Evolutionary conservation across 2,888 invertebrate genomes (phyloP).

Genomic region (Patella ulyssiponensis): DNA sequence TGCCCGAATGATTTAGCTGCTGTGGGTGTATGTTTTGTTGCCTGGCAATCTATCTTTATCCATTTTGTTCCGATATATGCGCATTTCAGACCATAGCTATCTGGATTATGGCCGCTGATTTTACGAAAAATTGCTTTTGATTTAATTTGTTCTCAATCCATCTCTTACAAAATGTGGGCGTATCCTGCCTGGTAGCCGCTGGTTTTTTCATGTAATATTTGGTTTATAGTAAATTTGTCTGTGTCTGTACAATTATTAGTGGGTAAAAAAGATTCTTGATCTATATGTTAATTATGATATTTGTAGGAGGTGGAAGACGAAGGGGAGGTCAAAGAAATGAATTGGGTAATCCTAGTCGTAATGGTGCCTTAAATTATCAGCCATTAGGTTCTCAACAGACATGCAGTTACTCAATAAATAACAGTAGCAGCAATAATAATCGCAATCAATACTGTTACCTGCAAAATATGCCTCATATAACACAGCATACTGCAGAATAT

Average conservation of each 20-base stretch:
- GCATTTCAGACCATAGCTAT: too few species aligned
- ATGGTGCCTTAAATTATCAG: slow-evolving; percentile 24
- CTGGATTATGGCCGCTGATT: too few species aligned
- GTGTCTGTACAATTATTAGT: too few species aligned
- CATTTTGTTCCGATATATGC: too few species aligned
- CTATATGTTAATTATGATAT: too few species aligned
- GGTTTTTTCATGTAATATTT: neutral
- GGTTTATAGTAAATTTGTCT: too few species aligned
- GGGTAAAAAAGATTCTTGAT: too few species aligned
- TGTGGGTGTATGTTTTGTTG: too few species aligned
- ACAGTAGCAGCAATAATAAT: slow-evolving; percentile 26
- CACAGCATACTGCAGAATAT: slow-evolving; percentile 38
- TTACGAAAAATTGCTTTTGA: too few species aligned
- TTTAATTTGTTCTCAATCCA: neutral
- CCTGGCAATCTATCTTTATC: too few species aligned
- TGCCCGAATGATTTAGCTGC: too few species aligned
- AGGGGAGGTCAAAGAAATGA: slow-evolving; percentile 29
- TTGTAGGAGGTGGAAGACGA: slow-evolving; percentile 28
- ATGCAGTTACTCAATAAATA: slow-evolving; percentile 9
- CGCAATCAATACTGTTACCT: slow-evolving; percentile 31
- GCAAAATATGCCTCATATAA: slow-evolving; percentile 30
- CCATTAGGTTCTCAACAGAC: slow-evolving; percentile 26
- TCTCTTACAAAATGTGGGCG: too few species aligned
- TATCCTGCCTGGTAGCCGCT: neutral
- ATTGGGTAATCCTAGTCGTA: slow-evolving; percentile 19